These are phyloP conservation scores for Cryptoleucopteryx plumbea DNA, from an alignment of 2,113 vertebrate species.

Conservation along the genomic window DNA sequence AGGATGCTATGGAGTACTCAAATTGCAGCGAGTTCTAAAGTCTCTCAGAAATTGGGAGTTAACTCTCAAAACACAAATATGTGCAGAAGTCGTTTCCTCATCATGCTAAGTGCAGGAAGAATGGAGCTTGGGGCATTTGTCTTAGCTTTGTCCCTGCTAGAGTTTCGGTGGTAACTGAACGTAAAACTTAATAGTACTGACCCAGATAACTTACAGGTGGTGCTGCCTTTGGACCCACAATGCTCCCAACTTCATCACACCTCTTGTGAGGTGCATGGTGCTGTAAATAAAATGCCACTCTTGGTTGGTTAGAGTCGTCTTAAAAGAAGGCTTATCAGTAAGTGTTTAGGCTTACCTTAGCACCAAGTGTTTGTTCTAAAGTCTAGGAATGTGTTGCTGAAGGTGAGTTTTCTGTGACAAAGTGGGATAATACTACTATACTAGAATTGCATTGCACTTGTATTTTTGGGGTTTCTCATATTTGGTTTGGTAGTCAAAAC, in stretches of 20 bases:
- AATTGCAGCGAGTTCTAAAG: neutral
- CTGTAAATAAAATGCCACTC: neutral
- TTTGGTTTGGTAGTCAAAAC: neutral
- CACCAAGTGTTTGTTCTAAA: neutral
- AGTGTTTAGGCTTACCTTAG: neutral
- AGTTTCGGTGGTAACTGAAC: neutral
- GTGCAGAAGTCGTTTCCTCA: neutral
- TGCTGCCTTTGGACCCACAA: neutral
- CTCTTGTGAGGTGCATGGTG: neutral
- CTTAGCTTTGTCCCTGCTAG: neutral
- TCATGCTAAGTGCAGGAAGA: no score
- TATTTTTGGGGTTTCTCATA: neutral
- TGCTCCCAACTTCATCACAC: neutral
- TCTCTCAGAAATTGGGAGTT: neutral
- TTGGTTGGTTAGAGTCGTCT: neutral
- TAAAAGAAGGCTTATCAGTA: neutral
- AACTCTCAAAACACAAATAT: neutral
- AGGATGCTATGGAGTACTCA: neutral
- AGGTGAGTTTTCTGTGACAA: neutral
- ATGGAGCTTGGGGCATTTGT: neutral
- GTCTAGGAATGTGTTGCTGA: neutral
- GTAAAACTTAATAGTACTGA: neutral
- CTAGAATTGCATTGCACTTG: neutral
- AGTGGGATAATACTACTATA: neutral
- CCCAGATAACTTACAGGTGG: neutral